Conservation (phyloP, 2,888 invertebrate species). For the Apamea monoglypha region DNA sequence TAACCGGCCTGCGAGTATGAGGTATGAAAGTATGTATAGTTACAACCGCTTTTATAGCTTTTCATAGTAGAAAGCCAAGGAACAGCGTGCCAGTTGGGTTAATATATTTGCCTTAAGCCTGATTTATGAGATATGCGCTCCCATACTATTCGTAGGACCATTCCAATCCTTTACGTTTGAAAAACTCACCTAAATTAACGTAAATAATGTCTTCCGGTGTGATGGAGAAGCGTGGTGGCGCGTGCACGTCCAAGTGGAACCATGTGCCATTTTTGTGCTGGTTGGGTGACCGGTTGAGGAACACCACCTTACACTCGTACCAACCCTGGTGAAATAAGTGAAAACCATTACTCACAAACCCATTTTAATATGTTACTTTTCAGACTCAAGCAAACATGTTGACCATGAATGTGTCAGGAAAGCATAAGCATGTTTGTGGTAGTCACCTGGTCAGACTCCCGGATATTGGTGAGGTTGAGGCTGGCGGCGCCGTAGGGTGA, state of each 20-base stretch:
- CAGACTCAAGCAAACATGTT: not conserved
- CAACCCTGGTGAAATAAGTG: conserved; percentile 91
- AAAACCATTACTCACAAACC: not conserved
- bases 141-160: not conserved
- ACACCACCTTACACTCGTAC: conserved; percentile 98
- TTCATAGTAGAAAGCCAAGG: not conserved
- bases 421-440: not conserved
- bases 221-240: conserved; percentile 98
- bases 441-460: conserved; percentile 94
- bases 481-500: conserved; percentile 97
- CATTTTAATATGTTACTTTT: not conserved
- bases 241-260: conserved; percentile 99
- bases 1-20: not conserved
- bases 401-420: not conserved
- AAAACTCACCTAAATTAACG: conserved; percentile 94
- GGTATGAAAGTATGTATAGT: not conserved
- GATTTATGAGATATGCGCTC: not conserved
- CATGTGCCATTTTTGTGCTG: conserved; percentile 98
- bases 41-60: not conserved
- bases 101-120: not conserved
- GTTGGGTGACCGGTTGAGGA: conserved; percentile 98
- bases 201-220: conserved; percentile 99
- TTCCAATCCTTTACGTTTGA: no score
- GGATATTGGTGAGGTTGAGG: conserved; percentile 98
- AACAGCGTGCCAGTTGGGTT: not conserved